Conservation (phyloP, 2,797 vertebrate genomes). For the Nannoperca obscura region DNA sequence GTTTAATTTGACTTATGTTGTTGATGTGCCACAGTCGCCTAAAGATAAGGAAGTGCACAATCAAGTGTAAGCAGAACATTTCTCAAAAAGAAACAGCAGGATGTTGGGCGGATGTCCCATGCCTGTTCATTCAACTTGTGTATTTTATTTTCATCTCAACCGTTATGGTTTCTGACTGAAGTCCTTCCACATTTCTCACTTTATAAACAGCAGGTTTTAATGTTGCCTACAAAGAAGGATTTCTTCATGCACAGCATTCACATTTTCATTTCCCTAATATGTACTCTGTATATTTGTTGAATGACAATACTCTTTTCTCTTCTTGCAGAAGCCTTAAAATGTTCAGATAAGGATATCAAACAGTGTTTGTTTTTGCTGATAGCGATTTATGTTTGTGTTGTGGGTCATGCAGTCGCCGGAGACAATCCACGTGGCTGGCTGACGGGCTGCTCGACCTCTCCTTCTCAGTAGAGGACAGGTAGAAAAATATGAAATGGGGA, state of each 20-base stretch:
- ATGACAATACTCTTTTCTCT: slow-evolving; percentile 24
- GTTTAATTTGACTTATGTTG: not conserved
- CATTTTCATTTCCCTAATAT: slow-evolving; percentile 14
- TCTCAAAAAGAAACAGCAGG: not conserved
- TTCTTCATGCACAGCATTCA: slow-evolving; percentile 10
- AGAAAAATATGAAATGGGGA: slow-evolving; percentile 61
- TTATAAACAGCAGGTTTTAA: slow-evolving; percentile 1
- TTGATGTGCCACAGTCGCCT: not conserved
- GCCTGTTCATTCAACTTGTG: not conserved
- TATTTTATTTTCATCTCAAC: not conserved
- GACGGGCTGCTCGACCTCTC: slow-evolving; percentile 82
- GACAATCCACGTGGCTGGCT: slow-evolving; percentile 71
- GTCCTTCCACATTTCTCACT: not conserved
- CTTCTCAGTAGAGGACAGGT: slow-evolving; percentile 83
- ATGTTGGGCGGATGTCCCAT: not conserved
- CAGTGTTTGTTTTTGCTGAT: slow-evolving; percentile 53
- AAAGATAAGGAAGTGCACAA: not conserved
- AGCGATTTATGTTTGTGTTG: slow-evolving; percentile 66
- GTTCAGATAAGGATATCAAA: slow-evolving; percentile 16
- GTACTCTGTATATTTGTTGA: slow-evolving; percentile 23
- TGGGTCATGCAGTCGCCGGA: slow-evolving; percentile 69
- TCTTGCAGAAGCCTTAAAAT: slow-evolving; percentile 33
- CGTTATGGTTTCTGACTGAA: not conserved
- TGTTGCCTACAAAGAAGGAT: not conserved
- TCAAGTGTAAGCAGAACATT: not conserved